These are phyloP conservation scores for Penaeus japonicus DNA, from an alignment of 1,140 invertebrate genomes.

Conservation along the genomic window DNA sequence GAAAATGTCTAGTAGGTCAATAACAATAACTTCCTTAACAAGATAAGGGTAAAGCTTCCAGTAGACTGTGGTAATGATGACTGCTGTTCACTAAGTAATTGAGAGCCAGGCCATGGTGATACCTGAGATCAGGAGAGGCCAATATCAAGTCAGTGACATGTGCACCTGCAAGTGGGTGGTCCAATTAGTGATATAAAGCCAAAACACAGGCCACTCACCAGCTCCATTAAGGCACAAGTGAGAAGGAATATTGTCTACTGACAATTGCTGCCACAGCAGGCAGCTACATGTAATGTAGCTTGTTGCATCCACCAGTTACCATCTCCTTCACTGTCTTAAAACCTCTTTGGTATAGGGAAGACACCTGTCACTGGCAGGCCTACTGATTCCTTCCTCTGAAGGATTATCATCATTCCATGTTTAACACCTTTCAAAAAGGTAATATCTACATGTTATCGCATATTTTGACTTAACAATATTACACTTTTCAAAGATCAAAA, in stretches of 20 bases:
- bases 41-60: too few relatives aligned
- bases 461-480: not conserved
- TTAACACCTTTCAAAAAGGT: not conserved
- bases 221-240: slow-evolving; percentile 51
- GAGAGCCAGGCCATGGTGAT: slow-evolving; percentile 32
- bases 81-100: not conserved
- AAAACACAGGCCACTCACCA: slow-evolving; percentile 40
- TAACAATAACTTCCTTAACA: too few relatives aligned
- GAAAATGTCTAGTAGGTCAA: too few relatives aligned
- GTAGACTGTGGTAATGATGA: not conserved
- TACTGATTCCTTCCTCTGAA: not conserved
- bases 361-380: not conserved
- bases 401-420: too few relatives aligned
- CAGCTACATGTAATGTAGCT: slow-evolving; percentile 3
- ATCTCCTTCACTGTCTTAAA: slow-evolving; percentile 24
- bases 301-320: not conserved
- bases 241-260: slow-evolving; percentile 46
- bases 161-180: not conserved
- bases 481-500: slow-evolving; percentile 17
- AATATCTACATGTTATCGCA: too few relatives aligned
- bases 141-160: slow-evolving; percentile 36
- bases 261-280: slow-evolving; percentile 18
- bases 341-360: slow-evolving; percentile 42
- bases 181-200: not conserved
- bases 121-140: slow-evolving; percentile 56